A percentile compares a stretch with the other conserved stretches of the same genome.
Conservation (phyloP, 2,797 vertebrate species). For the Cuniculus paca region DNA sequence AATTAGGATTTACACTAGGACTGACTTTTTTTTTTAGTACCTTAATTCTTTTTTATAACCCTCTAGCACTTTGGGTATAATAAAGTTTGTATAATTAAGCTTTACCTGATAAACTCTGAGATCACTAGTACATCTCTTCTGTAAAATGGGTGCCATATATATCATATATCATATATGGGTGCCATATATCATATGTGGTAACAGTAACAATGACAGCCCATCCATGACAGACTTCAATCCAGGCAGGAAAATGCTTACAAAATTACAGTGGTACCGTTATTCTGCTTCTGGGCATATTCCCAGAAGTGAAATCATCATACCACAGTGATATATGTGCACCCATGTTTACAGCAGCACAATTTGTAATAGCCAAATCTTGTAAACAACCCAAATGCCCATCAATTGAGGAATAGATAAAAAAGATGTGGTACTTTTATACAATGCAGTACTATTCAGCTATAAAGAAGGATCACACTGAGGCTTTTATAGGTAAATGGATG, state of each 20-base stretch:
- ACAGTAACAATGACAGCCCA: slow-evolving; percentile 11
- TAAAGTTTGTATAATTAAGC: neutral
- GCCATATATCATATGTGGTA: neutral
- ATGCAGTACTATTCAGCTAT: no score
- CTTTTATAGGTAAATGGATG: no score
- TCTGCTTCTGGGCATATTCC: no score
- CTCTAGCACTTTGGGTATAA: slow-evolving; percentile 33
- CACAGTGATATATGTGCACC: no score
- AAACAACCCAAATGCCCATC: no score
- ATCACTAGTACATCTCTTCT: neutral
- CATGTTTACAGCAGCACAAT: no score
- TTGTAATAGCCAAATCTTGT: no score
- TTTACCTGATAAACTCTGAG: slow-evolving; percentile 46
- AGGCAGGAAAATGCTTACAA: slow-evolving; percentile 36
- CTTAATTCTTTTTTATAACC: slow-evolving; percentile 3
- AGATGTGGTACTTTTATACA: no score
- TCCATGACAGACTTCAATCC: neutral
- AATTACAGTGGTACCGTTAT: no score
- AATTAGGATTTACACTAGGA: slow-evolving; percentile 44
- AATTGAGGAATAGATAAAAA: no score
- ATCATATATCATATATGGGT: neutral
- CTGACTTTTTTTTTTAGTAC: neutral
- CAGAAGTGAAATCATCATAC: no score
- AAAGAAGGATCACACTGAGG: no score
- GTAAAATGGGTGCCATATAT: neutral